Evolutionary conservation across 2,888 invertebrate genomes (phyloP).

Genomic region (Yponomeuta cagnagella): DNA sequence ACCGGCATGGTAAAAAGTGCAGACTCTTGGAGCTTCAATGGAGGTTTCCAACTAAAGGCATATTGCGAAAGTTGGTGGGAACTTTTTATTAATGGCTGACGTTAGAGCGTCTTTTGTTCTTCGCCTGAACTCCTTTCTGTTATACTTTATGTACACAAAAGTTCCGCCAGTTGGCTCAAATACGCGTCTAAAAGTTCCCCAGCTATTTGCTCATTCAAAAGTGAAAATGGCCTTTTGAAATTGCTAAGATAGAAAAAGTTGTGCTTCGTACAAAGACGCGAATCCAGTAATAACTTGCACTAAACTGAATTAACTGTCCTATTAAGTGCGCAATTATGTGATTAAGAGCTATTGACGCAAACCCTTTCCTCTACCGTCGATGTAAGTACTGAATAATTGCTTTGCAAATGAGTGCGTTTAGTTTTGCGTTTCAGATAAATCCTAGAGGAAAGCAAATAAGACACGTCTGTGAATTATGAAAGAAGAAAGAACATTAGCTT

Average conservation of each 20-base stretch:
- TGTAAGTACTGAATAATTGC: too few relatives aligned
- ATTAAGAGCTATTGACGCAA: not conserved
- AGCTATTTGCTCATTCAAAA: not conserved
- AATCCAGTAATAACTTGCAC: not conserved
- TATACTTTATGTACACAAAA: conserved; percentile 39
- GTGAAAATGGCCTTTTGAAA: not conserved
- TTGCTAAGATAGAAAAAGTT: not conserved
- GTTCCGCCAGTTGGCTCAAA: conserved; percentile 19
- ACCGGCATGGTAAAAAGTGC: conserved; percentile 2
- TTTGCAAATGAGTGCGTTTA: too few relatives aligned
- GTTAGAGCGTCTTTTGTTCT: conserved; percentile 48
- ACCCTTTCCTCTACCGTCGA: too few relatives aligned
- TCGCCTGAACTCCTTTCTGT: conserved; percentile 33
- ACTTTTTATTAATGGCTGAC: conserved; percentile 58
- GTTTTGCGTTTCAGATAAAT: too few relatives aligned
- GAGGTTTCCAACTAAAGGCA: conserved; percentile 47
- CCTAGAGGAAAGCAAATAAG: too few relatives aligned
- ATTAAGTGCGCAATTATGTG: not conserved
- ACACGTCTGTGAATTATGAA: too few relatives aligned
- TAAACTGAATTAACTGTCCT: not conserved
- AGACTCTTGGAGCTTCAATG: conserved; percentile 32
- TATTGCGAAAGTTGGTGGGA: conserved; percentile 61
- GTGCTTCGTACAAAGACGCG: not conserved
- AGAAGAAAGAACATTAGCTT: too few relatives aligned
- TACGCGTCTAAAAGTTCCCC: conserved; percentile 5